Evolutionary conservation across 2,888 invertebrate genomes (phyloP), one percentile per base, ranked within the genome.

Genomic region (Cylindroiulus punctatus): DNA sequence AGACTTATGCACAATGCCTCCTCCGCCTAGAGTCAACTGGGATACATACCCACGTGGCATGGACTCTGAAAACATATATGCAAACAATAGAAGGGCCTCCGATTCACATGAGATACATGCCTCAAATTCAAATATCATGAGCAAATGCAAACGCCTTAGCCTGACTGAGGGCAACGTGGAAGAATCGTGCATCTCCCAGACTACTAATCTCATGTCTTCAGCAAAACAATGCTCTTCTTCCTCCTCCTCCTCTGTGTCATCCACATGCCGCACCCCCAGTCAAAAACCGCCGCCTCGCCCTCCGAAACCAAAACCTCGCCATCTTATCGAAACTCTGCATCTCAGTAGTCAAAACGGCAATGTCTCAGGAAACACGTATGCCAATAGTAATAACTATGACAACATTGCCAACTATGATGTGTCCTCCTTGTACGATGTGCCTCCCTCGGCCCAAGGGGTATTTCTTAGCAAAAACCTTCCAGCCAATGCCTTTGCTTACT

Each of bases 301-400:
- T 5, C 95, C 96, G 0, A 96, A 96, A 7, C 95, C 96, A 0
- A 96, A 96, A 91, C 95, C 95, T 0, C 92, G 93, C 44, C 92
- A 93, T 87, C 91, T 93, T 90, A 91, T 91, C 85, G 91, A 91
- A 91, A 85, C 91, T 86, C 26, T 42, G 42, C 82, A 42, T 14
- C 42, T 82, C 4, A 82, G 17, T 36, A 82, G 40, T 82, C 82
- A 82, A 82, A 40, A 82, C 26, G 36, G 82, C n/a, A 82, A 82
- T 81, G 87, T 32, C 65, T 30, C 52, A 85, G 65, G n/a, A 32
- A 40, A 44, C 42, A 32, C 19, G 10, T 22, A 40, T 8, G 82
- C 42, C 22, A 82, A 42, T 30, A 36, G 32, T 32, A 85, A 85
- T 47, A 86, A 81, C 30, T 86, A 86, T 22, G 86, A 86, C 26